Conservation (phyloP, 1,140 invertebrate species). For the Manduca sexta region DNA sequence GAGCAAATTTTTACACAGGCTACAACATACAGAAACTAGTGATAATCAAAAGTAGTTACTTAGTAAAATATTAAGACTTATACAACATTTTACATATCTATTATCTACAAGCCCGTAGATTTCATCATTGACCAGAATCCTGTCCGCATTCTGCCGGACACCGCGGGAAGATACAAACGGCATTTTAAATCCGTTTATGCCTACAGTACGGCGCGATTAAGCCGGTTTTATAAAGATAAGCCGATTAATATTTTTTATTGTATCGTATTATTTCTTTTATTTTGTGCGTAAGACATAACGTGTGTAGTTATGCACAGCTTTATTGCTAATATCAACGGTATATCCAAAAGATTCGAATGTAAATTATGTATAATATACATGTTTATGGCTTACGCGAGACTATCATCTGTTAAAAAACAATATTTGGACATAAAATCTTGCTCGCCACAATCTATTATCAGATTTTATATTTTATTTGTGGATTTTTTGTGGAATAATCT, state of each 20-base stretch:
- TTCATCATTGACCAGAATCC: too few species aligned
- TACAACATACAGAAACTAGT: too few species aligned
- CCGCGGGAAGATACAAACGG: too few species aligned
- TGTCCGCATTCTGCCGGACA: too few species aligned
- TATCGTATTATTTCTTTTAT: constrained; percentile 46
- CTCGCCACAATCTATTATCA: constrained; percentile 4
- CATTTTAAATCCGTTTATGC: background rate
- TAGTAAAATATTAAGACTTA: too few species aligned
- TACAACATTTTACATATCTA: too few species aligned
- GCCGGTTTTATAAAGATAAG: constrained; percentile 69
- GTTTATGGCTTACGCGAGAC: constrained; percentile 7
- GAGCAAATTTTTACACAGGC: too few species aligned
- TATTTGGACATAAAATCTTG: constrained; percentile 18
- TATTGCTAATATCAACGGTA: constrained; percentile 40
- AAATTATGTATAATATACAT: constrained; percentile 20
- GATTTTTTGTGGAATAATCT: background rate
- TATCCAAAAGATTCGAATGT: constrained; percentile 24
- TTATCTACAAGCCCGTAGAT: too few species aligned
- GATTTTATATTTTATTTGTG: constrained; percentile 1
- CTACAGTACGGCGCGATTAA: constrained; percentile 33
- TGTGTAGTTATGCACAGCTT: constrained; percentile 26
- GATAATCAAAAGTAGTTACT: too few species aligned
- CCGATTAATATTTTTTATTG: constrained; percentile 66
- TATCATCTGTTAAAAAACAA: constrained; percentile 25
- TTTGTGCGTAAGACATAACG: constrained; percentile 35